Conservation (phyloP, 2,797 vertebrate genomes). For the Gobio occitaniae region DNA sequence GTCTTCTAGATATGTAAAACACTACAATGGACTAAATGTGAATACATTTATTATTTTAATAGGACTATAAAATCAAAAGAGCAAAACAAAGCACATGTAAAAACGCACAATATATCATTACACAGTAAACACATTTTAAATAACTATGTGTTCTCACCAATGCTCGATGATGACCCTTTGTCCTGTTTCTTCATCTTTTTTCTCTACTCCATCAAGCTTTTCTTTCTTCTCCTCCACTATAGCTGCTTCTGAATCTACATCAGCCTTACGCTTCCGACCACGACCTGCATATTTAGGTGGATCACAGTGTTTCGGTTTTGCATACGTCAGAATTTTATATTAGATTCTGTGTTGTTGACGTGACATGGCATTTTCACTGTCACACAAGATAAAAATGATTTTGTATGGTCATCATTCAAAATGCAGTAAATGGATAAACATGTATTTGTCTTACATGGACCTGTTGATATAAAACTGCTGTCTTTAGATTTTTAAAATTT, state of each 20-base stretch:
- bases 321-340: background rate
- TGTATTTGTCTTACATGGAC: too few relatives aligned
- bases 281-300: slow-evolving; percentile 18
- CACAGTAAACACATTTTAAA: background rate
- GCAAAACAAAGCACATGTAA: background rate
- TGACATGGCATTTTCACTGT: too few relatives aligned
- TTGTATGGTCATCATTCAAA: too few relatives aligned
- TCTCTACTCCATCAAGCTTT: background rate
- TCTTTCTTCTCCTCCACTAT: slow-evolving; percentile 19
- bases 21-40: background rate
- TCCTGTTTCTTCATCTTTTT: slow-evolving; percentile 29
- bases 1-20: background rate
- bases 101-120: background rate
- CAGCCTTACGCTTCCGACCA: slow-evolving; percentile 43
- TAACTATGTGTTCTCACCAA: slow-evolving; percentile 62
- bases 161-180: slow-evolving; percentile 35
- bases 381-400: too few relatives aligned
- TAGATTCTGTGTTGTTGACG: too few relatives aligned
- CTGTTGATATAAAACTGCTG: too few relatives aligned
- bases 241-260: background rate
- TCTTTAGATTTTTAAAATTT: too few relatives aligned
- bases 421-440: too few relatives aligned
- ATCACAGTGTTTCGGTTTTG: background rate
- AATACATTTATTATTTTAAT: background rate
- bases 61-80: background rate